Percentiles rank a stretch among this genome's conserved stretches.
phyloP scores from a whole-genome alignment of 2,113 vertebrate species.

The Mastomys coucha region DNA sequence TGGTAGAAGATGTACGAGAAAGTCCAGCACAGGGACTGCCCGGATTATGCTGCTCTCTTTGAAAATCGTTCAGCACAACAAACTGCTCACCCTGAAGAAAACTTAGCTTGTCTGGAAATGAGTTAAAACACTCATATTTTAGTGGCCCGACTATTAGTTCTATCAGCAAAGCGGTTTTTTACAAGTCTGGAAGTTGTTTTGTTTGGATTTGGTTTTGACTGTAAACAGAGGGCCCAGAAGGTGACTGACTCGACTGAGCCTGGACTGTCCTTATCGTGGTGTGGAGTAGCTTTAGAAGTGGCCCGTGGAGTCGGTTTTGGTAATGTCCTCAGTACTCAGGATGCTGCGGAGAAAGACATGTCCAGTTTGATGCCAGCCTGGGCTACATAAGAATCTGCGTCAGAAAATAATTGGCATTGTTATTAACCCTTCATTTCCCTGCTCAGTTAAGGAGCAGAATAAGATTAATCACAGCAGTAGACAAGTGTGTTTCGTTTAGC shows the following conservation, averaged over 20 bases:
- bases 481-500: conserved; percentile 1
- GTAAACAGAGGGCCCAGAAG: background rate
- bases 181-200: background rate
- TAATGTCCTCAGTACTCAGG: background rate
- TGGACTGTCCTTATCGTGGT: background rate
- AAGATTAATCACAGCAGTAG: background rate
- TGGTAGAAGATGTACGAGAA: conserved; percentile 72
- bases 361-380: background rate
- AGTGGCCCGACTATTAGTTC: background rate
- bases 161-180: conserved; percentile 4
- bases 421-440: background rate
- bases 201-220: background rate
- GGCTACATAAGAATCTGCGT: background rate
- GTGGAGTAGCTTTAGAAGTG: background rate
- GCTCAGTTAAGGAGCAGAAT: background rate
- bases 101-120: conserved; percentile 34
- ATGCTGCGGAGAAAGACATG: background rate
- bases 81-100: conserved; percentile 58
- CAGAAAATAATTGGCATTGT: background rate
- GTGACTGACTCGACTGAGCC: conserved; percentile 8
- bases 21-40: conserved; percentile 44
- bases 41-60: conserved; percentile 52
- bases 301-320: background rate
- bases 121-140: conserved; percentile 43
- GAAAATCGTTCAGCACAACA: conserved; percentile 46